phyloP scores from a whole-genome alignment of 2,797 vertebrate species.

The Ctenopoma kingsleyae region DNA sequence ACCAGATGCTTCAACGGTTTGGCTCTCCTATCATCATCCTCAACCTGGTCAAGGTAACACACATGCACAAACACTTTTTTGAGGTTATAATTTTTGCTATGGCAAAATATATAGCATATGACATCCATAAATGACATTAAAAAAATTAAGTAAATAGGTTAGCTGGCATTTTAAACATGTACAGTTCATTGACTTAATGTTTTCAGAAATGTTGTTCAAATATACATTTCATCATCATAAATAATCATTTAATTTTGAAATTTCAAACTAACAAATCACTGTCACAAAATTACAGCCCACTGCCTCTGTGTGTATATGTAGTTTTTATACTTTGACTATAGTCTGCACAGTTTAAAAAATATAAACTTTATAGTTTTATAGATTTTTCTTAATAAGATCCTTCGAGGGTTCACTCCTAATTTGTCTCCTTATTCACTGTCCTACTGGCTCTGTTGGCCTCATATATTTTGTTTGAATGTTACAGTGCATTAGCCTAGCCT shows the following conservation, averaged over 20 bases:
- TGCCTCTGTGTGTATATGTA: too few relatives aligned
- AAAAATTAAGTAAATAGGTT: background rate
- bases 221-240: too few relatives aligned
- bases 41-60: constrained; percentile 96
- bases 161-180: background rate
- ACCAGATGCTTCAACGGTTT: constrained; percentile 98
- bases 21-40: constrained; percentile 98
- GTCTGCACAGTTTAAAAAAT: too few relatives aligned
- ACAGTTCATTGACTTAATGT: too few relatives aligned
- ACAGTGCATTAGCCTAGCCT: background rate
- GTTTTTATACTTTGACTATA: too few relatives aligned
- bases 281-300: too few relatives aligned
- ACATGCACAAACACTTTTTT: background rate
- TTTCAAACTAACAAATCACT: too few relatives aligned
- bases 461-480: background rate
- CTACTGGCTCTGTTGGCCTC: background rate
- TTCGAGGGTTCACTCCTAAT: background rate
- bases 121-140: background rate
- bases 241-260: too few relatives aligned
- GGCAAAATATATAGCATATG: background rate
- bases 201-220: too few relatives aligned
- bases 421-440: background rate
- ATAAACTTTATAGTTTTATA: too few relatives aligned
- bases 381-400: too few relatives aligned
- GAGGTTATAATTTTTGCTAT: background rate